These are phyloP conservation scores for Brenthis daphne DNA, from an alignment of 2,888 invertebrate genomes.

Conservation along the genomic window DNA sequence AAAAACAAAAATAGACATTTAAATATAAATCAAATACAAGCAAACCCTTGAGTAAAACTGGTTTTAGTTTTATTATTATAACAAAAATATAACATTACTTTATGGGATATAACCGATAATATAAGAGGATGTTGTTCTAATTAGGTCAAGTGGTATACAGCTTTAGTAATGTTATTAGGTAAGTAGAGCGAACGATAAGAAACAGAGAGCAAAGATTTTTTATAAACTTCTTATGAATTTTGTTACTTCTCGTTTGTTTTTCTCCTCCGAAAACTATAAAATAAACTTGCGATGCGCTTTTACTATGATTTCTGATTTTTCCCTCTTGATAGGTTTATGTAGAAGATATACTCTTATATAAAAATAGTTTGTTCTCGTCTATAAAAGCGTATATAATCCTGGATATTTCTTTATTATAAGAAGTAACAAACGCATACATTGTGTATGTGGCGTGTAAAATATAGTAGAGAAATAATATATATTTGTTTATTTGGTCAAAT, in stretches of 20 bases:
- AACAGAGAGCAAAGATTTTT: slow-evolving; percentile 7
- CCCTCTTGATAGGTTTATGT: no score
- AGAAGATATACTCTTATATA: no score
- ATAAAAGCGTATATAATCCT: no score
- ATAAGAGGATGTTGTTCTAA: background rate
- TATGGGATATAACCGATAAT: background rate
- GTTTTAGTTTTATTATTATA: background rate
- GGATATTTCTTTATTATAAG: no score
- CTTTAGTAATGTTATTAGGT: slow-evolving; percentile 3
- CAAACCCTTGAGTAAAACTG: background rate
- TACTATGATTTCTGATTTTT: no score
- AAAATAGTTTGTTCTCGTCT: no score
- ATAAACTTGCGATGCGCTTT: no score
- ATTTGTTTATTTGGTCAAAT: no score
- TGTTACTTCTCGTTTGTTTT: background rate
- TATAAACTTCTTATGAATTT: background rate
- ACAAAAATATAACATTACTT: slow-evolving; percentile 1
- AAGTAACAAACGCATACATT: no score
- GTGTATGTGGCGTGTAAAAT: no score
- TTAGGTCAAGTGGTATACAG: slow-evolving; percentile 16
- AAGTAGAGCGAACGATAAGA: slow-evolving; percentile 5
- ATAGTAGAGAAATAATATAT: no score
- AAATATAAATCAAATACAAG: background rate
- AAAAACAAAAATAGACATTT: no score
- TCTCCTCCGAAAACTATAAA: background rate